Conservation (phyloP, 2,888 invertebrate species). For the Rhogogaster chlorosoma region DNA sequence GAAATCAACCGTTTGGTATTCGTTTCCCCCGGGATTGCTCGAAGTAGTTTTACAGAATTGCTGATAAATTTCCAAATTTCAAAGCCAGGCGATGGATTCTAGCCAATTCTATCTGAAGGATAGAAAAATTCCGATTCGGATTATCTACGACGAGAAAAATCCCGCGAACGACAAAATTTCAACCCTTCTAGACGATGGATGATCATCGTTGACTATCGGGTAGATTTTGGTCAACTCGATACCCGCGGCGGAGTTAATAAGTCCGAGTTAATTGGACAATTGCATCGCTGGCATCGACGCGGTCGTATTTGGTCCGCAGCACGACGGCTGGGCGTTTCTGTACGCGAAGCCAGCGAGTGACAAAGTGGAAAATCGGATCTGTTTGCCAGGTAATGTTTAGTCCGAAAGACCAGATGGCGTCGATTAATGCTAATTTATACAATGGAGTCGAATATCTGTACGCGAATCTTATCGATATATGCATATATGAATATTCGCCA, state of each 20-base stretch:
- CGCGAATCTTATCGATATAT: slow-evolving; percentile 31
- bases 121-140: not conserved
- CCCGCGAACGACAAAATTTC: not conserved
- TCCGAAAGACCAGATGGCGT: slow-evolving; percentile 7
- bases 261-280: slow-evolving; percentile 40
- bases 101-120: not conserved
- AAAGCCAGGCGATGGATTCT: not conserved
- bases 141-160: not conserved
- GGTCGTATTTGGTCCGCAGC: not conserved
- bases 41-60: not conserved
- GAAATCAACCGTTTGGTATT: slow-evolving; percentile 38
- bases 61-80: not conserved
- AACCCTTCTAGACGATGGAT: not conserved
- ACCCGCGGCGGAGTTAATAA: not conserved
- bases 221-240: not conserved
- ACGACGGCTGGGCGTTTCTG: not conserved
- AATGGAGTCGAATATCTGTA: slow-evolving; percentile 23
- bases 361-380: slow-evolving; percentile 37
- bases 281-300: not conserved
- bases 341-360: not conserved
- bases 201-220: not conserved
- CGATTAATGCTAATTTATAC: slow-evolving; percentile 46
- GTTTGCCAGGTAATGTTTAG: slow-evolving; percentile 29
- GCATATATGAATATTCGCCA: slow-evolving; percentile 7
- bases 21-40: slow-evolving; percentile 11